Base-by-base conservation (phyloP, 2,888 invertebrate genomes). In the Pandemis heparana region DNA sequence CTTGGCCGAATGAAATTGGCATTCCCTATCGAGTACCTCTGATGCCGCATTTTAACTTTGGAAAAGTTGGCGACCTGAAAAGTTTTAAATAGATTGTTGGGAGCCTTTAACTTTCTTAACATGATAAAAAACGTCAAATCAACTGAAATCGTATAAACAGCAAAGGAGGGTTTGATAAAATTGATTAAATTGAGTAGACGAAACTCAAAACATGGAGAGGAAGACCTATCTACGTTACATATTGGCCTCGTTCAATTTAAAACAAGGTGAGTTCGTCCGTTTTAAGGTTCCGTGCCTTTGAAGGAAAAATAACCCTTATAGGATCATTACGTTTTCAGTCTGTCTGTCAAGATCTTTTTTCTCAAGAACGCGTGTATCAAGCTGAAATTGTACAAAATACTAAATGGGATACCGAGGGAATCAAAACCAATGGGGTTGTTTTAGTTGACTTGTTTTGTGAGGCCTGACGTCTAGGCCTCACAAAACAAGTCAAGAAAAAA, bases 81-180 rank as follows among this genome's bases (percentile, higher is more conserved):
- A 67, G 43, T 59, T 67, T n/a, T 43, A 59, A 67, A 67, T 46
- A 59, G 56, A 59, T 67, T 67, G 43, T 43, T 41, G 59, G 46
- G 32, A 32, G 46, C 16, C 46, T 67, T 23, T n/a, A 46, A 59
- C 67, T 59, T 59, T 59, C 23, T 23, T 56, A 56, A 43, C 43
- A 43, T 46, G 67, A 67, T 46, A 59, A 43, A 59, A 67, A 59
- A 56, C 41, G 23, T 56, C 56, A 59, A 56, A 59, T 67, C 67
- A 43, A 56, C 18, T 16, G 41, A 53, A 66, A 53, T 41, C 16
- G 53, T 39, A 12, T 18, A 51, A 53, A 41, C 18, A 41, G n/a
- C 39, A 56, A 16, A 39, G 39, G 18, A 39, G 38, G 12, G 16
- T 10, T 53, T 53, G 23, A 56, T 56, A 56, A 56, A 53, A 53